phyloP scores from a whole-genome alignment of 2,888 invertebrate genomes.

The Flexamia atlantica region DNA sequence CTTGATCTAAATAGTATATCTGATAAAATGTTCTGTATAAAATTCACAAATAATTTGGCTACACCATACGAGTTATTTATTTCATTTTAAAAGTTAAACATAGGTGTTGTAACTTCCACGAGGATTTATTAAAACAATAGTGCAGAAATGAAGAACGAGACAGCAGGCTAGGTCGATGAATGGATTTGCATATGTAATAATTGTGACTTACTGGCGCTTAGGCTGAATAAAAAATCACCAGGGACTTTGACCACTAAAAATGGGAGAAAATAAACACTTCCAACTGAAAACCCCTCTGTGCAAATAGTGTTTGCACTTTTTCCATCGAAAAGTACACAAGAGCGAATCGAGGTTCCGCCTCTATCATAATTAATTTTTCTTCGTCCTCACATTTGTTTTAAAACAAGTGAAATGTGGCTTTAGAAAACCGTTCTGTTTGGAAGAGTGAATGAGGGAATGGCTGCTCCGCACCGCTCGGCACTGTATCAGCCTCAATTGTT shows the following conservation, averaged over 20 bases:
- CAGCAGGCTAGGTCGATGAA: neutral
- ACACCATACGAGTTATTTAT: too few relatives aligned
- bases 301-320: slow-evolving; percentile 45
- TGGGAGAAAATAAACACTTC: slow-evolving; percentile 13
- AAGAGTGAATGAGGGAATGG: slow-evolving; percentile 44
- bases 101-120: neutral
- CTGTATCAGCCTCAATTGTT: slow-evolving; percentile 51
- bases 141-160: neutral
- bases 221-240: slow-evolving; percentile 29
- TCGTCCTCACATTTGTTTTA: slow-evolving; percentile 45
- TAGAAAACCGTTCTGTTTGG: slow-evolving; percentile 36
- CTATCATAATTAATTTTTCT: slow-evolving; percentile 54
- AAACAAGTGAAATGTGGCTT: slow-evolving; percentile 53
- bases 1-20: too few relatives aligned
- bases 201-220: slow-evolving; percentile 16
- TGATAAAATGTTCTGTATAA: too few relatives aligned
- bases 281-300: slow-evolving; percentile 8
- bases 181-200: slow-evolving; percentile 45
- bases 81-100: neutral
- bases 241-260: neutral
- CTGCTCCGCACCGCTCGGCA: neutral
- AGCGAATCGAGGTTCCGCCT: neutral
- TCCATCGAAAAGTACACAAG: slow-evolving; percentile 19
- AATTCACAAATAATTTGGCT: too few relatives aligned
- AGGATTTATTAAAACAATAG: neutral